Evolutionary conservation across 2,797 vertebrate genomes (phyloP).

Genomic region (Cryptoprocta ferox): DNA sequence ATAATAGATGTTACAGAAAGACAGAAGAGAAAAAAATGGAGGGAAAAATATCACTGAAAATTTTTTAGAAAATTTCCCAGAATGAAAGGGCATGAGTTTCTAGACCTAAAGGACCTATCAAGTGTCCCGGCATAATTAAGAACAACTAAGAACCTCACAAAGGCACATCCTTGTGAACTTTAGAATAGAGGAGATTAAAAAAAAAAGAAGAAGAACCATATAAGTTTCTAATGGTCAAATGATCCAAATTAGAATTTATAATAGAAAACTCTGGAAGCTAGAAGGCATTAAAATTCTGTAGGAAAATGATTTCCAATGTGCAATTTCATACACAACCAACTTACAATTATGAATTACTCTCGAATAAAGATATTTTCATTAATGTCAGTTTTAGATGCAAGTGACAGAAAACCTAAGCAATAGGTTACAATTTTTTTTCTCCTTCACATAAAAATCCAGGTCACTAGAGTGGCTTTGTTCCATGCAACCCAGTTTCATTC

Average conservation of each 20-base stretch:
- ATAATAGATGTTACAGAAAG: background rate
- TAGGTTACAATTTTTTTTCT: slow-evolving; percentile 44
- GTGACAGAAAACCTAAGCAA: slow-evolving; percentile 36
- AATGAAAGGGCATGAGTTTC: background rate
- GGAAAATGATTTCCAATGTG: slow-evolving; percentile 42
- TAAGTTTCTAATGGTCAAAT: background rate
- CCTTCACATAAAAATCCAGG: background rate
- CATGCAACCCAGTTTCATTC: background rate
- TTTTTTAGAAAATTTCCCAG: background rate
- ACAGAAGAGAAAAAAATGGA: background rate
- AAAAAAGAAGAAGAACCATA: background rate
- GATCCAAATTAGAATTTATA: background rate
- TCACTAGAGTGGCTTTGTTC: background rate
- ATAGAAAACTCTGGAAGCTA: background rate
- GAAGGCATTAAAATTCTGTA: background rate
- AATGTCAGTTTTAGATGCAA: slow-evolving; percentile 36
- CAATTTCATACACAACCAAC: background rate
- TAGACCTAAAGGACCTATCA: background rate
- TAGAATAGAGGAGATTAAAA: background rate
- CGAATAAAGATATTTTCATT: slow-evolving; percentile 26
- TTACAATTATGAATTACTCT: slow-evolving; percentile 20
- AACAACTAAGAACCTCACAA: background rate
- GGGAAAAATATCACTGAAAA: background rate
- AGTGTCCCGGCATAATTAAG: background rate
- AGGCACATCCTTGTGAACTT: background rate